A percentile compares a stretch with the other conserved stretches of the same genome.
These are phyloP conservation scores for Euplagia quadripunctaria DNA, from an alignment of 2,888 invertebrate genomes.

Conservation along the genomic window DNA sequence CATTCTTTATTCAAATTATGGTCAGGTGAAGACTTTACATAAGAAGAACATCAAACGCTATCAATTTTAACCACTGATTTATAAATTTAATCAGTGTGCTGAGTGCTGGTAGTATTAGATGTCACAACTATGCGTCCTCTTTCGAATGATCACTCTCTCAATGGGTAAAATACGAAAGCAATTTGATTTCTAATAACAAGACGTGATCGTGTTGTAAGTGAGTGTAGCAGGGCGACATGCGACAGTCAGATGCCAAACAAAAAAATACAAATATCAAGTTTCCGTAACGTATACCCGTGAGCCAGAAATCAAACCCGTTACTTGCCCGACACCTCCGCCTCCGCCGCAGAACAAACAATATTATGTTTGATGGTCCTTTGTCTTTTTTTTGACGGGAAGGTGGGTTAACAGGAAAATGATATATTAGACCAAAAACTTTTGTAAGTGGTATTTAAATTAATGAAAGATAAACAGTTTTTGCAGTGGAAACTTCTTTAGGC, in stretches of 20 bases:
- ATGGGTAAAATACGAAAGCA: not conserved
- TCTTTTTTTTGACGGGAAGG: not conserved
- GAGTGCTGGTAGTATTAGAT: no score
- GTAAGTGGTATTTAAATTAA: not conserved
- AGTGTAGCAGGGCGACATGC: not conserved
- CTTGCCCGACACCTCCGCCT: slow-evolving; percentile 8
- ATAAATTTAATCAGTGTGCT: no score
- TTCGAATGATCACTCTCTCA: not conserved
- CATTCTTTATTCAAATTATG: no score
- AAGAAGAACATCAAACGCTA: no score
- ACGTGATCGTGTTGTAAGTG: slow-evolving; percentile 2
- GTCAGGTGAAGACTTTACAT: no score
- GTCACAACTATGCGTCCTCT: not conserved
- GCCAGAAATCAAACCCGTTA: slow-evolving; percentile 57
- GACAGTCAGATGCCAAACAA: slow-evolving; percentile 43
- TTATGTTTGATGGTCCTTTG: slow-evolving; percentile 17
- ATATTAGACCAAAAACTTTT: not conserved
- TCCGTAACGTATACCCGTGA: slow-evolving; percentile 60
- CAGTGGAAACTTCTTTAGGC: no score
- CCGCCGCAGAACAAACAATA: slow-evolving; percentile 42
- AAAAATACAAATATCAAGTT: slow-evolving; percentile 52
- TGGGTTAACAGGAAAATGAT: not conserved
- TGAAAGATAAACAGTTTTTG: not conserved
- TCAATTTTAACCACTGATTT: no score
- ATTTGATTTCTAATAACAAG: not conserved